These are phyloP conservation scores for Drosophila neonasuta DNA, from an alignment of 2,888 invertebrate genomes.

Conservation along the genomic window DNA sequence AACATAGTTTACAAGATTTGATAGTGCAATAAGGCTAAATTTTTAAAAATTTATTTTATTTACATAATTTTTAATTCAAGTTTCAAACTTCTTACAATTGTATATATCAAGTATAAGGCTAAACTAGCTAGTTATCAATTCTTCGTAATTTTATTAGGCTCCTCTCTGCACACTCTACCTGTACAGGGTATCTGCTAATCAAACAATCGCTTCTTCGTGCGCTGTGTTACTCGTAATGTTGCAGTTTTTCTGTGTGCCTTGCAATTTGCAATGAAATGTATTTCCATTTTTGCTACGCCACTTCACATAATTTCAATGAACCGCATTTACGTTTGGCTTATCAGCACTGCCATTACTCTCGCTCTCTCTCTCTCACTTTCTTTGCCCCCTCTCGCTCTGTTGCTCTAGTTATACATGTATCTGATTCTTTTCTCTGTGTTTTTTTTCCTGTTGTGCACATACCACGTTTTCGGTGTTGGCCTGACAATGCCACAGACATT, in stretches of 20 bases:
- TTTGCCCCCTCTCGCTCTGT: conserved; percentile 10
- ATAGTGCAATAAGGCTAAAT: no score
- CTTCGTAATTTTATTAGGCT: no score
- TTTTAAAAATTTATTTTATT: no score
- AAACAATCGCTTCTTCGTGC: no score
- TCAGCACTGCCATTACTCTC: conserved; percentile 16
- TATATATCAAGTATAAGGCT: no score
- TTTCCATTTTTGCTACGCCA: conserved; percentile 41
- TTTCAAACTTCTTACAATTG: no score
- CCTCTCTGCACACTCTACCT: neutral
- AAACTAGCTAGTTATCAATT: no score
- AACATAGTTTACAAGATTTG: no score
- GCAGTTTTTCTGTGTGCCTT: conserved; percentile 37
- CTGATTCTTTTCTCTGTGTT: neutral
- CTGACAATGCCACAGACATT: conserved; percentile 56
- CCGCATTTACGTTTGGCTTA: conserved; percentile 66
- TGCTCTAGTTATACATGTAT: conserved; percentile 7
- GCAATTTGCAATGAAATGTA: conserved; percentile 50
- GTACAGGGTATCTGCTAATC: neutral
- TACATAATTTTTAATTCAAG: no score
- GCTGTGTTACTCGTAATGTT: conserved; percentile 16
- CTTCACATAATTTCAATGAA: conserved; percentile 70
- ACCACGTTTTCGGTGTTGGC: conserved; percentile 45
- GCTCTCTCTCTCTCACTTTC: neutral
- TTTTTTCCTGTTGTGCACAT: conserved; percentile 8